phyloP scores from a whole-genome alignment of 2,888 invertebrate genomes.

The Ganaspis brasiliensis region DNA sequence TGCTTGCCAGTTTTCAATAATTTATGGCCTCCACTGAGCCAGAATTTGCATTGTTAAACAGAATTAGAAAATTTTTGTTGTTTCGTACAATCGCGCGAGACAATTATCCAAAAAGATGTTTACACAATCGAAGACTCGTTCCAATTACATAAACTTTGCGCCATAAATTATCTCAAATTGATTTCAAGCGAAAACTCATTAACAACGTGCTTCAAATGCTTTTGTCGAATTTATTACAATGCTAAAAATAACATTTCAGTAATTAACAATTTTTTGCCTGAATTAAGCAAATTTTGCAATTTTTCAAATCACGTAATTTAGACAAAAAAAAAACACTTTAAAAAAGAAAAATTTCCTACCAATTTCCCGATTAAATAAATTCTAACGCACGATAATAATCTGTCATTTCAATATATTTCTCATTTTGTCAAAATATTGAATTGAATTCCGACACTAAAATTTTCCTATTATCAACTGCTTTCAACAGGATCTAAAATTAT shows the following conservation, averaged over 20 bases:
- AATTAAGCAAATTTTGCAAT: too few relatives aligned
- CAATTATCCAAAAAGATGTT: conserved; percentile 33
- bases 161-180: neutral
- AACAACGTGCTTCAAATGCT: neutral
- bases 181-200: neutral
- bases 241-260: too few relatives aligned
- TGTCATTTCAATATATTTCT: too few relatives aligned
- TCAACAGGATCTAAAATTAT: conserved; percentile 15
- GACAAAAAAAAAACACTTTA: too few relatives aligned
- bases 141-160: conserved; percentile 2
- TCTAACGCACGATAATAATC: too few relatives aligned
- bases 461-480: conserved; percentile 1
- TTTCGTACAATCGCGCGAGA: neutral
- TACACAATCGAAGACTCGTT: conserved; percentile 16
- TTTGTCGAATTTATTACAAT: neutral
- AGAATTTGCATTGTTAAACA: conserved; percentile 34
- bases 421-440: too few relatives aligned
- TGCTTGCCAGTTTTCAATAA: conserved; percentile 28
- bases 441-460: too few relatives aligned
- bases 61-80: conserved; percentile 31
- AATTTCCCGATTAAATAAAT: too few relatives aligned
- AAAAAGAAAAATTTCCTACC: too few relatives aligned
- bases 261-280: too few relatives aligned
- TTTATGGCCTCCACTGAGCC: conserved; percentile 15
- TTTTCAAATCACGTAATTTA: too few relatives aligned